phyloP scores from a whole-genome alignment of 1,140 invertebrate genomes.

The Solenopsis fugax region DNA sequence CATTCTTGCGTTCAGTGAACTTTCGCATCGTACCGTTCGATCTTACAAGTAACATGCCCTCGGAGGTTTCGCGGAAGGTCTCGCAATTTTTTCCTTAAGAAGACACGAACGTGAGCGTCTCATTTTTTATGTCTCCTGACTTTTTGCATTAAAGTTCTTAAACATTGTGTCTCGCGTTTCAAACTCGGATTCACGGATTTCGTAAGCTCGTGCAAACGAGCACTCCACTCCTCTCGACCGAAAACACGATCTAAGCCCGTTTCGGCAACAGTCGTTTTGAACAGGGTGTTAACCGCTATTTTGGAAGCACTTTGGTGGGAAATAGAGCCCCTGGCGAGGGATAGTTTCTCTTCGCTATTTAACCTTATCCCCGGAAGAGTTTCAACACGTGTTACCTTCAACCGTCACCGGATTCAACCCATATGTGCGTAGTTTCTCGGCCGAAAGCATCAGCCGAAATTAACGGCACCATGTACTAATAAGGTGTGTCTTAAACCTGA shows the following conservation, averaged over 20 bases:
- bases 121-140: background rate
- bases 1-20: background rate
- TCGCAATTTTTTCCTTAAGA: background rate
- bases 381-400: background rate
- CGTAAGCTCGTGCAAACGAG: background rate
- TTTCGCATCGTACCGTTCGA: background rate
- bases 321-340: background rate
- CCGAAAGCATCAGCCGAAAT: background rate
- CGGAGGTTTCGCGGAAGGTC: background rate
- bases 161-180: background rate
- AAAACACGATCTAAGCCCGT: conserved; percentile 5
- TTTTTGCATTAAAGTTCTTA: background rate
- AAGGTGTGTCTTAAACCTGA: background rate
- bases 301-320: conserved; percentile 2
- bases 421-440: background rate
- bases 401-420: background rate
- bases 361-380: conserved; percentile 26
- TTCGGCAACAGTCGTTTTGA: conserved; percentile 28
- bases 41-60: background rate
- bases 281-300: conserved; percentile 22
- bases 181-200: background rate
- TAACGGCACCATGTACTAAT: background rate
- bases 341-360: conserved; percentile 23
- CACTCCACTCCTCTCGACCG: too few species aligned
- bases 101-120: background rate